phyloP scores from a whole-genome alignment of 1,140 invertebrate species.

The Parapsyche elsis region DNA sequence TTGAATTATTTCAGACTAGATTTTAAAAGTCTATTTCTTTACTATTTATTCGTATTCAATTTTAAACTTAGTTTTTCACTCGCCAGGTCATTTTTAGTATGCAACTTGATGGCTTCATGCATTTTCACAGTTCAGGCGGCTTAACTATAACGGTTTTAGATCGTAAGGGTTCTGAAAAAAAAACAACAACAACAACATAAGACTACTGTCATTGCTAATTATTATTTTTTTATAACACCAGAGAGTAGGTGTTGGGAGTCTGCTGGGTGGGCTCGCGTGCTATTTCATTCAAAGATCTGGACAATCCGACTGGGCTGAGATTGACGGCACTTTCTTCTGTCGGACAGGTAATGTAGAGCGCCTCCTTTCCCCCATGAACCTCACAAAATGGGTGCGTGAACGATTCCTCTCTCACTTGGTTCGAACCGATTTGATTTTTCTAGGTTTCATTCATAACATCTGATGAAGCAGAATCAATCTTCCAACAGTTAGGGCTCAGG shows the following conservation, averaged over 20 bases:
- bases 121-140: slow-evolving; percentile 31
- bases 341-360: slow-evolving; percentile 45
- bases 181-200: too few species aligned
- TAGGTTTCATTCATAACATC: slow-evolving; percentile 35
- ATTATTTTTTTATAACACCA: slow-evolving; percentile 51
- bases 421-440: slow-evolving; percentile 25
- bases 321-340: slow-evolving; percentile 28
- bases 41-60: too few species aligned
- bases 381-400: slow-evolving; percentile 41
- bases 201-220: slow-evolving; percentile 31
- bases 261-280: slow-evolving; percentile 24
- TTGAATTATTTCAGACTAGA: too few species aligned
- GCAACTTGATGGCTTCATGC: background rate
- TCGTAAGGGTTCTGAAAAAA: slow-evolving; percentile 18
- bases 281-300: slow-evolving; percentile 44
- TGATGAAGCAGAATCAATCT: slow-evolving; percentile 28
- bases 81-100: background rate
- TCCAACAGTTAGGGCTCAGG: slow-evolving; percentile 13
- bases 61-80: background rate
- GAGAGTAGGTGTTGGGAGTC: slow-evolving; percentile 43
- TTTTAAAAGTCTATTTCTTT: too few species aligned
- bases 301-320: slow-evolving; percentile 22
- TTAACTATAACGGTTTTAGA: slow-evolving; percentile 28
- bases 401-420: background rate
- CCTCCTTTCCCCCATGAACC: slow-evolving; percentile 37